Conservation (phyloP, 2,888 invertebrate species). For the Hermaeophaga mercurialis region DNA sequence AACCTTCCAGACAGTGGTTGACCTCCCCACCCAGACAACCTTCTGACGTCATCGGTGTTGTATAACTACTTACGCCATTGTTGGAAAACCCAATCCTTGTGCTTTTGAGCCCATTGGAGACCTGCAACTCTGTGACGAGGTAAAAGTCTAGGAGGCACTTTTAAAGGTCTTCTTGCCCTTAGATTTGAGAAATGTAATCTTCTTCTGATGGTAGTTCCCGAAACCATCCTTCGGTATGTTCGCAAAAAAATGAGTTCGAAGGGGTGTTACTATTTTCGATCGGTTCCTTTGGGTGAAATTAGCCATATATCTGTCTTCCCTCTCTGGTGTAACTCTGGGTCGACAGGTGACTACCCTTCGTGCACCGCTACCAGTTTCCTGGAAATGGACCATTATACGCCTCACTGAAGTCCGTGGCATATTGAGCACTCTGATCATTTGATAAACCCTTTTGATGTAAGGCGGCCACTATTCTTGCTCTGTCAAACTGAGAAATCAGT, state of each 20-base stretch:
- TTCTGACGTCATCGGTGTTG: no score
- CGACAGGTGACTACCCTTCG: constrained; percentile 3
- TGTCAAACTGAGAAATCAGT: no score
- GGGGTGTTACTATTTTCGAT: no score
- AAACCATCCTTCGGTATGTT: background rate
- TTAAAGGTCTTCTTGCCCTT: constrained; percentile 13
- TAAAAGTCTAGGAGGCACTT: no score
- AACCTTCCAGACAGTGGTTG: no score
- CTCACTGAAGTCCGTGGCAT: constrained; percentile 22
- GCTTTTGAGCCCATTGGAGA: background rate
- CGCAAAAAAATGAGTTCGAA: no score
- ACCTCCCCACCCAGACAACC: no score
- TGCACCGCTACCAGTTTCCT: constrained; percentile 1
- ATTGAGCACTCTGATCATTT: constrained; percentile 20
- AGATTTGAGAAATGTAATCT: constrained; percentile 4
- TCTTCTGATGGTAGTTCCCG: background rate
- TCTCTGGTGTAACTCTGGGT: background rate
- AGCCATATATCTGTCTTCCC: no score
- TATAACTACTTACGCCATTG: no score
- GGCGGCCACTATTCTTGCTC: background rate
- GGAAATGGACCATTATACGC: background rate
- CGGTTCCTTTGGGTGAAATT: background rate
- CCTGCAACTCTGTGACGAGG: no score
- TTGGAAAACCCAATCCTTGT: no score
- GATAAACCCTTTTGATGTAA: constrained; percentile 32